These are phyloP conservation scores for Apomyelois bistriatella DNA, from an alignment of 2,888 invertebrate species.

Conservation along the genomic window DNA sequence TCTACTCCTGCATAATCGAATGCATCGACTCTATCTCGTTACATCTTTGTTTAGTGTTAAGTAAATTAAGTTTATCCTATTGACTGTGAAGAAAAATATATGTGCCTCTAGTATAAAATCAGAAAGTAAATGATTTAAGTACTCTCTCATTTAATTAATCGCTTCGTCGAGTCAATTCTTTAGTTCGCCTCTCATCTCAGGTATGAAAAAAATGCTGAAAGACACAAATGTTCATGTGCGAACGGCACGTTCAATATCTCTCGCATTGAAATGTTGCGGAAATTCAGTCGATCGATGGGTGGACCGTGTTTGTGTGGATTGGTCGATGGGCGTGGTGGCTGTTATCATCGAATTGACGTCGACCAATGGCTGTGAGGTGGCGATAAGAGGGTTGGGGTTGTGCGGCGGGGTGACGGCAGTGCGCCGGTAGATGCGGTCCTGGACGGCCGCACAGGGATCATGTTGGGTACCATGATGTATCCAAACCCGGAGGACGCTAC, in stretches of 20 bases:
- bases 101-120: no score
- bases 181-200: conserved; percentile 4
- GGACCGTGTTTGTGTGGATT: conserved; percentile 53
- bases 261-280: conserved; percentile 57
- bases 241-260: conserved; percentile 63
- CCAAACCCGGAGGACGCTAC: conserved; percentile 59
- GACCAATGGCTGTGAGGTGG: conserved; percentile 55
- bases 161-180: no score
- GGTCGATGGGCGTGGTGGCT: conserved; percentile 70
- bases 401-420: conserved; percentile 65
- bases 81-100: no score
- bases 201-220: conserved; percentile 35
- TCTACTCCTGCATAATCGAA: not conserved
- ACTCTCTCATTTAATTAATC: no score
- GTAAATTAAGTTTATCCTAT: no score
- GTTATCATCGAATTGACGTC: conserved; percentile 57
- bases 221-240: conserved; percentile 46
- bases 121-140: no score
- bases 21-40: no score
- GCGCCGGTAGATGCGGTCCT: conserved; percentile 53
- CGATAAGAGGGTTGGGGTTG: conserved; percentile 75
- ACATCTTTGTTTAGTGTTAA: no score
- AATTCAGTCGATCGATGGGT: conserved; percentile 74
- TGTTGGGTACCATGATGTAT: conserved; percentile 78
- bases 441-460: conserved; percentile 53